Base-by-base conservation (phyloP, 1,140 invertebrate species). In the Formica selysi region DNA sequence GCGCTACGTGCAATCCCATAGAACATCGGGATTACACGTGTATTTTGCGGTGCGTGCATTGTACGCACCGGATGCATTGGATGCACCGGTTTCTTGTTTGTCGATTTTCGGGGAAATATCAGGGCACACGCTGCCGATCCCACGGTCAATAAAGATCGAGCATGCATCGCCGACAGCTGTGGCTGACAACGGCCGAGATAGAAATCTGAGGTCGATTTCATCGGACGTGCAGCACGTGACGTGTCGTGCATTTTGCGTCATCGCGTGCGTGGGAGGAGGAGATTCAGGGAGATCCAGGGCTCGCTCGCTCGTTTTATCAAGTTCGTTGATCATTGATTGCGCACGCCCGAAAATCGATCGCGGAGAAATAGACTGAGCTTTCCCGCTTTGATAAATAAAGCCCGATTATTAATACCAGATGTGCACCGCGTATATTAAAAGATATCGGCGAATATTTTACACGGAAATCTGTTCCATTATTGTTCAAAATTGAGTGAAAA, bases 241-340 rank as follows among this genome's bases (percentile, higher is more conserved):
- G 57, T 6, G 26, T 32, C 62, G 68, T 87, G 51, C 38, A 26
- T 26, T 71, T 68, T 48, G 78, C 79, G 70, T 48, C 67, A 61
- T 36, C 51, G 1, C 10, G n/a, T 41, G 26, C 51, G 26, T 51
- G 3, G 29, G 16, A 13, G 67, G 29, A 32, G 29, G 29, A 13
- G 29, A 51, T 51, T 16, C 48, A 51, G 48, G 10, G 48, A 13
- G 29, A 51, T 51, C 13, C 48, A 51, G 13, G 13, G 48, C 48
- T 51, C 13, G 48, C 48, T 16, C 38, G 51, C 32, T 26, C 3
- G 44, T 59, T 44, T 32, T 88, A 88, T 89, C 86, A 10, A 64
- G 62, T 57, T 88, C 11, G 76, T 48, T 51, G 68, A 81, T 89
- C 64, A 71, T 81, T 57, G 87, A 86, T 88, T 76, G 22, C 29